Base-by-base conservation (phyloP, 2,797 vertebrate genomes). In the Basileuterus tristriatus region DNA sequence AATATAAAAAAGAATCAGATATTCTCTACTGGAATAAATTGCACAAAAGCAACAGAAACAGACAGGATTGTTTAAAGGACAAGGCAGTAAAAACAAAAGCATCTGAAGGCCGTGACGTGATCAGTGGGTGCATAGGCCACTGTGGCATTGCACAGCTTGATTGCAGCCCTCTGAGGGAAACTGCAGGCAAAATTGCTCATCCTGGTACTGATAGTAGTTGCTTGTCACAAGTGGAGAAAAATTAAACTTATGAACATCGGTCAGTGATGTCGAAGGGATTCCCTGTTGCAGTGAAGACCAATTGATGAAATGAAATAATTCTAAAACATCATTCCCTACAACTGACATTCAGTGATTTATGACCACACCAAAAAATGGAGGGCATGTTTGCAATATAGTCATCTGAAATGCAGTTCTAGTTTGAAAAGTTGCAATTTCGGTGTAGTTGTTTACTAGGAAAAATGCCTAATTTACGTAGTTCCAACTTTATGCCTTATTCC, bases 381-480 rank as follows among this genome's bases (percentile, higher is more conserved):
- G 21, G 2, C 8, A 13, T 23, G 34, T 36, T 71, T 68, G 4
- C 11, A 71, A 34, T 30, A 6, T 52, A 50, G 6, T 36, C 0
- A 27, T 39, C 32, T 52, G n/a, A 62, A 85, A 36, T 21, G 6
- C 26, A 81, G 5, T 15, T 70, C 24, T 60, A 19, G 21, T 72
- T 37, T 27, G 11, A 80, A 80, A 76, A 63, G 3, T 24, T 62
- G 24, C 1, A 2, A 26, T 65, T 78, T 60, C 30, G 20, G 4
- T 34, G 26, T 15, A 11, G 6, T 14, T 76, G 18, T 81, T 86
- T 41, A 16, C 22, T 55, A 43, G 12, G 32, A 78, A 44, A 70
- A 90, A 75, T n/a, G 7, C 5, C 2, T 17, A 37, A 3, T 59
- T 6, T 59, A 26, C 32, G 9, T 49, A 46, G 12, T 27, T 60